Evolutionary conservation across 2,888 invertebrate species (phyloP).

Genomic region (Nipponacmea schrenckii): DNA sequence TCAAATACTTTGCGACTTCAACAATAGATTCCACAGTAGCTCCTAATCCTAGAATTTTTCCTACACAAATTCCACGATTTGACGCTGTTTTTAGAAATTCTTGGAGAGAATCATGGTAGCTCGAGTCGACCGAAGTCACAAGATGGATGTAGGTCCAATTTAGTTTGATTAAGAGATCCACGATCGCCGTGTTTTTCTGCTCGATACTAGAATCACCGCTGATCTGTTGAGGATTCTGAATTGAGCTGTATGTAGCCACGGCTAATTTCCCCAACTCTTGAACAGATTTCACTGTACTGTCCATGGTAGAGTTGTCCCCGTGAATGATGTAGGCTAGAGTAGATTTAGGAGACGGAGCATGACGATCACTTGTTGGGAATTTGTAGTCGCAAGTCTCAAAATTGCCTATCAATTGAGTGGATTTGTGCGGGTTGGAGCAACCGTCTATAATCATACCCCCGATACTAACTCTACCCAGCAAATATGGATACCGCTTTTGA

Average conservation of each 20-base stretch:
- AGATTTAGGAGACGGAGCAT: conserved; percentile 25
- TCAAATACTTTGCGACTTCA: background rate
- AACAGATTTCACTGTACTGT: background rate
- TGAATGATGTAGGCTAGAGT: conserved; percentile 35
- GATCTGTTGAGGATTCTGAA: conserved; percentile 3
- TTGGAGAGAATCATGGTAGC: conserved; percentile 21
- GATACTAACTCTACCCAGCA: conserved; percentile 39
- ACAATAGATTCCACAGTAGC: background rate
- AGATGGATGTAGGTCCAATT: conserved; percentile 44
- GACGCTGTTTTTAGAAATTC: conserved; percentile 31
- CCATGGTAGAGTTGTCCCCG: conserved; percentile 2
- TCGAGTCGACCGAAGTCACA: conserved; percentile 32
- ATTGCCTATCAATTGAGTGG: conserved; percentile 39
- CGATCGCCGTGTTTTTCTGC: conserved; percentile 28
- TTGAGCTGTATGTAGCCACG: conserved; percentile 6
- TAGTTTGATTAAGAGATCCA: conserved; percentile 32
- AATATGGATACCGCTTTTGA: conserved; percentile 35
- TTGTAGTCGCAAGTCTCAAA: conserved; percentile 46
- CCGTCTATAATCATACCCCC: conserved; percentile 50
- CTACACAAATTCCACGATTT: conserved; percentile 38
- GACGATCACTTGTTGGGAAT: conserved; percentile 14
- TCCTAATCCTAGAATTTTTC: conserved; percentile 15
- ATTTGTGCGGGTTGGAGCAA: conserved; percentile 39
- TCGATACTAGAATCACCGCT: background rate
- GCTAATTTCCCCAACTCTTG: conserved; percentile 10